Conservation (phyloP, 2,888 invertebrate genomes). For the Mamestra brassicae region DNA sequence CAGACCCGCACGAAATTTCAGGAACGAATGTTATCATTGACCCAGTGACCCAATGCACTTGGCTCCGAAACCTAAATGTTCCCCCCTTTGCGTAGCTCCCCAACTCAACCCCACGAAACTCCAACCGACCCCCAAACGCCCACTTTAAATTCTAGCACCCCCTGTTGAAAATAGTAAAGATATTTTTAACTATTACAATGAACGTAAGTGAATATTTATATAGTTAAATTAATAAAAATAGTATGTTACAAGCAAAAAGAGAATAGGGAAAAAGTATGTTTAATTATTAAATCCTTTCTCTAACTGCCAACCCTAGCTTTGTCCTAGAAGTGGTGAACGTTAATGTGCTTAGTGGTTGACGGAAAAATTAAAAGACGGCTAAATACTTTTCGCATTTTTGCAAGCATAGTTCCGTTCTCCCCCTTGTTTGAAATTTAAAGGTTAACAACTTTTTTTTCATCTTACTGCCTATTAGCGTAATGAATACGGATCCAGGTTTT, state of each 20-base stretch:
- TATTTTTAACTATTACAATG: background rate
- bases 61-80: constrained; percentile 80
- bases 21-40: constrained; percentile 74
- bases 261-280: background rate
- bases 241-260: background rate
- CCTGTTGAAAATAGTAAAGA: background rate
- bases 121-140: constrained; percentile 18
- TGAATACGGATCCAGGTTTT: background rate
- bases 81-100: constrained; percentile 64
- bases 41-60: constrained; percentile 90
- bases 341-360: background rate
- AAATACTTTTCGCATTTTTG: background rate
- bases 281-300: background rate
- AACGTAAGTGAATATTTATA: background rate
- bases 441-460: background rate
- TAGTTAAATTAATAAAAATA: background rate
- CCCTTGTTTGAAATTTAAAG: background rate
- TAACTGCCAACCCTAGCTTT: constrained; percentile 4
- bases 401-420: background rate
- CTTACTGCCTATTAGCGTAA: background rate
- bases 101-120: constrained; percentile 27
- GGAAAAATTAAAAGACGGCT: background rate
- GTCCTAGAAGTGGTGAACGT: background rate
- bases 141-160: constrained; percentile 31
- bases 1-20: constrained; percentile 18